These are phyloP conservation scores for Martes martes DNA, from an alignment of 2,113 vertebrate species.

Conservation along the genomic window DNA sequence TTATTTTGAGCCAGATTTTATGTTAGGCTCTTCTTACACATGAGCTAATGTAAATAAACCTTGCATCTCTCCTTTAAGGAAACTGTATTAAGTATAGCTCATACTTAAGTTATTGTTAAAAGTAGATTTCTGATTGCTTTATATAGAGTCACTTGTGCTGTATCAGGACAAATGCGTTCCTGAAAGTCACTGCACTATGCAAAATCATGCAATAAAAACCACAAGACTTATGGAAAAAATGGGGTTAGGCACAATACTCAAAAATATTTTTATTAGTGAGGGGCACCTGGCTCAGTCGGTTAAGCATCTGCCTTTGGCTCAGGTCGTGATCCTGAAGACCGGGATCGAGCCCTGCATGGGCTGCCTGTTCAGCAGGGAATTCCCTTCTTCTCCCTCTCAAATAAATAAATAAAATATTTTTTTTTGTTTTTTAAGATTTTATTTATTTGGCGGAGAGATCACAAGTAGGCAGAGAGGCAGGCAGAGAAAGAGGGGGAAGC, in stretches of 20 bases:
- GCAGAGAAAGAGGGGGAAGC: no score
- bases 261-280: neutral
- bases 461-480: no score
- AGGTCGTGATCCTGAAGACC: neutral
- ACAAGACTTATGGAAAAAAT: neutral
- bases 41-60: neutral
- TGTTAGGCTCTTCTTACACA: neutral
- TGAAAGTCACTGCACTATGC: neutral
- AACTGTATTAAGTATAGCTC: neutral
- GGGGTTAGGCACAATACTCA: neutral
- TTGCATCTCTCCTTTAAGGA: neutral
- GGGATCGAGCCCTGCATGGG: neutral
- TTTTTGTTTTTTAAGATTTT: no score
- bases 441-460: no score
- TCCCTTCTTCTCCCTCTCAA: neutral
- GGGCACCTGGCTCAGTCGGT: neutral
- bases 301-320: neutral
- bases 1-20: neutral
- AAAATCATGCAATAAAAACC: neutral
- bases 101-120: neutral
- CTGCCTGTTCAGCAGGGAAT: neutral
- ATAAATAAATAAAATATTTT: no score
- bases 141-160: neutral
- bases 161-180: neutral
- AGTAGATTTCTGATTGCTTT: conserved; percentile 18